These are phyloP conservation scores for Gambusia affinis DNA, from an alignment of 2,113 vertebrate species.

Conservation along the genomic window DNA sequence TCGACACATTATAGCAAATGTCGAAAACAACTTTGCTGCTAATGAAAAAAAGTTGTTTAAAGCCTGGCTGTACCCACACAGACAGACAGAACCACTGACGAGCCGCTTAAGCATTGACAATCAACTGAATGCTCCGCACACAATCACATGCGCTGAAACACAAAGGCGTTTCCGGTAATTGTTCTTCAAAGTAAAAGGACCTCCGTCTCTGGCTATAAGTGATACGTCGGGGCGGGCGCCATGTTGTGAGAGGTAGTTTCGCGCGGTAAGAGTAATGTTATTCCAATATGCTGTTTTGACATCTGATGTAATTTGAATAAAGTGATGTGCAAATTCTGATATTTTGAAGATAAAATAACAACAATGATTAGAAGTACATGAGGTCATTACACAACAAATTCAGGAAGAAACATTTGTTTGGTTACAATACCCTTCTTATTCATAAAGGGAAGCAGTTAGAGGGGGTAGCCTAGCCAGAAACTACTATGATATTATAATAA, in stretches of 20 bases:
- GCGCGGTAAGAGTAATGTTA: no score
- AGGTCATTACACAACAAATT: no score
- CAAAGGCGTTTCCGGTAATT: neutral
- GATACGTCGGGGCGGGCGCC: neutral
- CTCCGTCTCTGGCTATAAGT: rapidly evolving
- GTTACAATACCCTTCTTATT: no score
- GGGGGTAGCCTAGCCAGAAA: no score
- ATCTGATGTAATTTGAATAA: no score
- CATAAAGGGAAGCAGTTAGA: no score
- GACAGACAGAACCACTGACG: neutral
- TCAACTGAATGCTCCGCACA: neutral
- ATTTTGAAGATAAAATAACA: no score
- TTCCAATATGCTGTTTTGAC: no score
- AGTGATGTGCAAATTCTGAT: no score
- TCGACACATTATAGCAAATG: constrained; percentile 27
- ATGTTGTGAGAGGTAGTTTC: neutral
- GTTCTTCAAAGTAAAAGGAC: constrained; percentile 23
- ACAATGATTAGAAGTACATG: no score
- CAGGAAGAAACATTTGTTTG: no score
- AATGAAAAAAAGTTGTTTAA: neutral
- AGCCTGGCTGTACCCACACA: neutral
- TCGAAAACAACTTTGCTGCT: neutral
- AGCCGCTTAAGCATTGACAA: neutral
- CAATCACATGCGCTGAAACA: constrained; percentile 41
- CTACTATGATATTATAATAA: no score